Conservation (phyloP, 2,888 invertebrate species). For the Aquatica leii region DNA sequence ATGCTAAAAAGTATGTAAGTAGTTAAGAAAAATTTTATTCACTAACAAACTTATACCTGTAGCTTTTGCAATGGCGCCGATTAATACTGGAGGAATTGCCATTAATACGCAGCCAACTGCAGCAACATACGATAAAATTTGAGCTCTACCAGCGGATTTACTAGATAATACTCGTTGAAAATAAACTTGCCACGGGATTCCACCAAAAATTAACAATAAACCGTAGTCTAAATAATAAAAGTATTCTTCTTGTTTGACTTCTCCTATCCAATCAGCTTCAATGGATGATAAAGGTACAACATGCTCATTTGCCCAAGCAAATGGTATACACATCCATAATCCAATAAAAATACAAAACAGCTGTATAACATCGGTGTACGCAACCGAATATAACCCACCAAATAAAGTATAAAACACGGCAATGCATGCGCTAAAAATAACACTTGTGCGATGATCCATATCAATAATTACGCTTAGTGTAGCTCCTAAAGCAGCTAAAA, state of each 20-base stretch:
- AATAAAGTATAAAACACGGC: slow-evolving; percentile 98
- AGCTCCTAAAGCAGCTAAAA: slow-evolving; percentile 94
- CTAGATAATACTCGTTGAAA: slow-evolving; percentile 98
- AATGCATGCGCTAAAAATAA: slow-evolving; percentile 94
- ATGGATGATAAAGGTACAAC: slow-evolving; percentile 83
- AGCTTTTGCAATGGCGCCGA: slow-evolving; percentile 96
- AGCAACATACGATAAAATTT: slow-evolving; percentile 94
- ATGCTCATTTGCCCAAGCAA: slow-evolving; percentile 88
- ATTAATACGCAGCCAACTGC: slow-evolving; percentile 95
- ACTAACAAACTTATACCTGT: slow-evolving; percentile 69
- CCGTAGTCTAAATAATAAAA: slow-evolving; percentile 90
- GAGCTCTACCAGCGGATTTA: slow-evolving; percentile 92
- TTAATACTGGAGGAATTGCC: slow-evolving; percentile 96
- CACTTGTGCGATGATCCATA: slow-evolving; percentile 91
- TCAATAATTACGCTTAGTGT: slow-evolving; percentile 97
- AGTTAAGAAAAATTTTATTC: not conserved
- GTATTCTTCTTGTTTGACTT: slow-evolving; percentile 73
- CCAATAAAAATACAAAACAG: slow-evolving; percentile 98
- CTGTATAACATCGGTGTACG: slow-evolving; percentile 98
- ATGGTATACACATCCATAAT: slow-evolving; percentile 97
- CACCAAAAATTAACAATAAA: slow-evolving; percentile 89
- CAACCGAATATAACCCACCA: slow-evolving; percentile 97
- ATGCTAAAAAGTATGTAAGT: slow-evolving; percentile 71
- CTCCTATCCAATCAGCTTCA: slow-evolving; percentile 91
- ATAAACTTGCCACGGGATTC: slow-evolving; percentile 99